Conservation (phyloP, 2,888 invertebrate species). For the Scaeva pyrastri region DNA sequence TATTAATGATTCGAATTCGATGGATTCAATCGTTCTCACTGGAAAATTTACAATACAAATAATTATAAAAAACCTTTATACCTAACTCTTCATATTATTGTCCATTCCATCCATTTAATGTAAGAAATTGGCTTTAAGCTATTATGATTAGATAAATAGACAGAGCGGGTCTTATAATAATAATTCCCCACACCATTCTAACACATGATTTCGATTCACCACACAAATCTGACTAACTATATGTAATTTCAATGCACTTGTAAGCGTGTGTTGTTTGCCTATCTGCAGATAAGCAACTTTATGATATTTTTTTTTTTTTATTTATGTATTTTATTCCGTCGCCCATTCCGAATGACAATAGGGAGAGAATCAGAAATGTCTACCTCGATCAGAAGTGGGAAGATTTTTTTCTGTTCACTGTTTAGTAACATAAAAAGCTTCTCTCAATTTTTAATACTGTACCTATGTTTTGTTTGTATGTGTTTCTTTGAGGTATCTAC, state of each 20-base stretch:
- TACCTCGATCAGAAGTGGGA: slow-evolving; percentile 28
- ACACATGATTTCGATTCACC: slow-evolving; percentile 43
- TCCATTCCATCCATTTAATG: too few relatives aligned
- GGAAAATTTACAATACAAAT: too few relatives aligned
- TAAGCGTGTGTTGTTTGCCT: slow-evolving; percentile 32
- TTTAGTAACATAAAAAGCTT: slow-evolving; percentile 15
- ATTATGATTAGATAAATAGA: not conserved
- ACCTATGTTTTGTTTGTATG: not conserved
- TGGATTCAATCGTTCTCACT: too few relatives aligned
- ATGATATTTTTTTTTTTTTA: too few relatives aligned
- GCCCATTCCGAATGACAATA: not conserved
- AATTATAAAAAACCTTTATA: too few relatives aligned
- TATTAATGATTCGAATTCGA: too few relatives aligned
- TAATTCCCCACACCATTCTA: not conserved
- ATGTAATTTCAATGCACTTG: slow-evolving; percentile 22
- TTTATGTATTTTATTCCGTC: slow-evolving; percentile 36
- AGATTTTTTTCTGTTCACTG: slow-evolving; percentile 28
- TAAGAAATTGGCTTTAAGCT: too few relatives aligned
- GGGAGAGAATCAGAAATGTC: not conserved
- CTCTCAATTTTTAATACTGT: not conserved
- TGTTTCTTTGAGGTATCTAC: not conserved
- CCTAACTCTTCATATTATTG: too few relatives aligned
- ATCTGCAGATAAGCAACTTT: slow-evolving; percentile 60
- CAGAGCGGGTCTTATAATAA: not conserved
- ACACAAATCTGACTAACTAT: not conserved